Percentiles rank a stretch among this genome's conserved stretches.
Evolutionary conservation across 1,140 invertebrate genomes (phyloP).

Genomic region (Nasonia giraulti): DNA sequence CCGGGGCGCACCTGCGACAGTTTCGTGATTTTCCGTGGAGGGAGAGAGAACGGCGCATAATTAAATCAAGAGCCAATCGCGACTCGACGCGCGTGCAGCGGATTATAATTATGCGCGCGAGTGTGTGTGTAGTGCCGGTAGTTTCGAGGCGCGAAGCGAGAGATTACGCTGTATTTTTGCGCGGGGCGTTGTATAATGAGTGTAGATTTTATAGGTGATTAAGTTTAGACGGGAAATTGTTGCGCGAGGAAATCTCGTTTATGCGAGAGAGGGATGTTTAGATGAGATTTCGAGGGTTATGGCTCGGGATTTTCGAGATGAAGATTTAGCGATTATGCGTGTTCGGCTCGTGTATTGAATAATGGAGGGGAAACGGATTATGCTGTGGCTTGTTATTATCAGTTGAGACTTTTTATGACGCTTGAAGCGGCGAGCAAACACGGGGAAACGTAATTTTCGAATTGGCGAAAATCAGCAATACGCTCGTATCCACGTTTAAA

Average conservation of each 20-base stretch:
- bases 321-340: neutral
- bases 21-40: constrained; percentile 1
- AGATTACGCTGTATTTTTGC: neutral
- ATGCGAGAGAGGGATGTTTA: neutral
- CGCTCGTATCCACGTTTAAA: no score
- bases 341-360: no score
- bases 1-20: constrained; percentile 2
- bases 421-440: no score
- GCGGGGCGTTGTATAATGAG: neutral
- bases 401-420: no score
- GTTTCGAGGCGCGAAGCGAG: neutral
- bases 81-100: neutral
- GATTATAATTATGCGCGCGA: neutral
- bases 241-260: neutral
- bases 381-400: no score
- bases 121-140: neutral
- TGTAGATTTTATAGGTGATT: neutral
- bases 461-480: no score
- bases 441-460: no score
- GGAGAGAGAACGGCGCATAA: neutral
- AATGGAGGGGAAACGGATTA: no score
- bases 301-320: neutral
- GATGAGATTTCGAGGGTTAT: neutral
- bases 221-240: neutral
- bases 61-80: constrained; percentile 42